These are phyloP conservation scores for Eilema depressum DNA, from an alignment of 2,888 invertebrate genomes.

Conservation along the genomic window DNA sequence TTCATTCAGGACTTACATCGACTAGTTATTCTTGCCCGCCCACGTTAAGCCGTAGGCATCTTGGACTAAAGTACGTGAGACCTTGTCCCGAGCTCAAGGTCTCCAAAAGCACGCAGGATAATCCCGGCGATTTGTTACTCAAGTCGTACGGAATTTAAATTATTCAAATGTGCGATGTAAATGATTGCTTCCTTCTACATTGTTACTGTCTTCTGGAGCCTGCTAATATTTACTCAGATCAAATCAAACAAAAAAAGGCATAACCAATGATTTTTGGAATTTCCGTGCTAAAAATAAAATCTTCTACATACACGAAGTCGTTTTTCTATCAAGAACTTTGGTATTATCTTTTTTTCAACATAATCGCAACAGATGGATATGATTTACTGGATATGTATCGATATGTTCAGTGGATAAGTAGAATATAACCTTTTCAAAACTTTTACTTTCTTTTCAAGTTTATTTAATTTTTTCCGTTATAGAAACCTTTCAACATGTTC, in stretches of 20 bases:
- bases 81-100: constrained; percentile 74
- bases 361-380: background rate
- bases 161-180: constrained; percentile 46
- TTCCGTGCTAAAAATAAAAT: background rate
- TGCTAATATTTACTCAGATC: background rate
- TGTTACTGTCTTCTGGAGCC: constrained; percentile 9
- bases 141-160: constrained; percentile 48
- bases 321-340: background rate
- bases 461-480: too few species aligned
- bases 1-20: constrained; percentile 54
- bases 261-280: background rate
- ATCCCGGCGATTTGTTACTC: constrained; percentile 71
- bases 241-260: background rate
- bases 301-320: background rate
- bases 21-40: constrained; percentile 43
- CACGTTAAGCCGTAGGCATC: constrained; percentile 45
- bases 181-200: constrained; percentile 45
- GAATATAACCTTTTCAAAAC: background rate
- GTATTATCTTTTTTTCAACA: background rate
- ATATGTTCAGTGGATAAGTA: background rate
- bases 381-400: too few species aligned
- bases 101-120: constrained; percentile 74
- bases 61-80: constrained; percentile 60
- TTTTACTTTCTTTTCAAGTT: background rate
- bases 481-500: too few species aligned